These are phyloP conservation scores for Astur gentilis DNA, from an alignment of 2,113 vertebrate species.

Conservation along the genomic window DNA sequence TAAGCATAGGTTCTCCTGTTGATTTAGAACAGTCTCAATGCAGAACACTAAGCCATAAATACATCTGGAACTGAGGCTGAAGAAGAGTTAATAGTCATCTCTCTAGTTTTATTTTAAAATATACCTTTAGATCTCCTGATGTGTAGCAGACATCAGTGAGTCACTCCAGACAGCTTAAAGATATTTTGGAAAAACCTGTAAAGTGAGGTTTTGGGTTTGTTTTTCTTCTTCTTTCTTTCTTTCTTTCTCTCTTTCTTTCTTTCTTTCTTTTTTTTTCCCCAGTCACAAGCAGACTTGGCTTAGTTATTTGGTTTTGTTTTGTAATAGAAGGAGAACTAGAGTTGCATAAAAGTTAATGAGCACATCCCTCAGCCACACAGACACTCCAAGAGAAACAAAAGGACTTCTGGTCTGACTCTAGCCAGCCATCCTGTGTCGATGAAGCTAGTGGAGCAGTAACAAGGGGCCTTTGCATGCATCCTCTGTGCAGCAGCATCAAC, in stretches of 20 bases:
- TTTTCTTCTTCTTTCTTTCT: not conserved
- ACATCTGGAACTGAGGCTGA: not conserved
- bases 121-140: not conserved
- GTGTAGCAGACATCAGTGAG: not conserved
- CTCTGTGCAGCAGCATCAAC: not conserved
- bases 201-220: not conserved
- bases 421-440: not conserved
- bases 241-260: not conserved
- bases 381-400: not conserved
- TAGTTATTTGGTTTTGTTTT: not conserved
- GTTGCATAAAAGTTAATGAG: not conserved
- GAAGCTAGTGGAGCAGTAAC: not conserved
- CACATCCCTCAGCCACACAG: not conserved
- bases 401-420: not conserved
- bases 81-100: not conserved
- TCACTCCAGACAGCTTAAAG: constrained; percentile 22
- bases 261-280: not conserved
- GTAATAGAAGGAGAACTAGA: not conserved
- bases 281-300: constrained; percentile 6
- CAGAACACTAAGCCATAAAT: constrained; percentile 53
- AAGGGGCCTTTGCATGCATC: not conserved
- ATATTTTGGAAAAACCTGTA: constrained; percentile 44
- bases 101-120: constrained; percentile 40
- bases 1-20: constrained; percentile 57
- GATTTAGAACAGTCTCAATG: constrained; percentile 43